Evolutionary conservation across 92 coral and sea anemone species (phyloP).

Genomic region (Phenganax stokvisi): DNA sequence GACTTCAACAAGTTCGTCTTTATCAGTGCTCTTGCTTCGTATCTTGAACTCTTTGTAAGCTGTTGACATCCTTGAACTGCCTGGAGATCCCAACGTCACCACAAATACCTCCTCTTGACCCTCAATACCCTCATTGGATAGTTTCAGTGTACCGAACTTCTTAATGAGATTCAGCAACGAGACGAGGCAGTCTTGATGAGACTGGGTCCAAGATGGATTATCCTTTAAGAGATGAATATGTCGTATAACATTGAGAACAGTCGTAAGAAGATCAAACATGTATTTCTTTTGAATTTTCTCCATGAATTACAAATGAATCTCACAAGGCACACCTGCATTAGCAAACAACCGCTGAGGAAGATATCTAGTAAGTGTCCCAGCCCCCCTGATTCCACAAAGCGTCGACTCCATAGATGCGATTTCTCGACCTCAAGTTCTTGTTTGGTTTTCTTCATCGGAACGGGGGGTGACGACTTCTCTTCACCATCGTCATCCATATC

Average conservation of each 20-base stretch:
- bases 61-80: constrained; percentile 71
- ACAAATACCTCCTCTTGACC: constrained; percentile 73
- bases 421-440: constrained; percentile 36
- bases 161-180: constrained; percentile 74
- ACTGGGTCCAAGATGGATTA: constrained; percentile 75
- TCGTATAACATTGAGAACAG: not conserved
- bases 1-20: constrained; percentile 82
- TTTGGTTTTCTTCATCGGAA: constrained; percentile 31
- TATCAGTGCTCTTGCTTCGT: constrained; percentile 91
- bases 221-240: not conserved
- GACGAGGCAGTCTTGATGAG: constrained; percentile 94
- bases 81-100: constrained; percentile 27
- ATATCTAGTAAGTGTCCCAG: constrained; percentile 67
- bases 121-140: constrained; percentile 52
- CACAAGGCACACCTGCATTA: constrained; percentile 44
- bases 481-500: constrained; percentile 76
- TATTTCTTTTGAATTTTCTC: no score
- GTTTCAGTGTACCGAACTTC: constrained; percentile 90
- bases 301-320: not conserved
- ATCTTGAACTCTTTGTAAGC: constrained; percentile 62
- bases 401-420: constrained; percentile 64
- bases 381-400: constrained; percentile 85
- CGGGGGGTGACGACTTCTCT: constrained; percentile 35
- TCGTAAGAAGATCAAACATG: no score
- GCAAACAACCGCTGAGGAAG: constrained; percentile 79